Percentiles rank a stretch among this genome's conserved stretches.
Evolutionary conservation across 2,113 vertebrate genomes (phyloP).

Genomic region (Blennius ocellaris): DNA sequence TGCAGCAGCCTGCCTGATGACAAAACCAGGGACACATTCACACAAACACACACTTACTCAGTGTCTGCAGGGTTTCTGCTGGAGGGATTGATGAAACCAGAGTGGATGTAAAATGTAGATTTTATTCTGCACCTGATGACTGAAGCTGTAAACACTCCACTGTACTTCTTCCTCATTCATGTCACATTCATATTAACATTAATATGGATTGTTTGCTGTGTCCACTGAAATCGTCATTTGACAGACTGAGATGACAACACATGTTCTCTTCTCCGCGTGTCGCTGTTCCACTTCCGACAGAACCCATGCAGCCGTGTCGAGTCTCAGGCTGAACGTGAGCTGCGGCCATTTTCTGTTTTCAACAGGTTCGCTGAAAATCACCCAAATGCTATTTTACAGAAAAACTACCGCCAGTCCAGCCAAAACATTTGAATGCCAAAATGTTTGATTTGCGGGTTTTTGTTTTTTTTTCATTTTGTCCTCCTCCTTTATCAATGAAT

Average conservation of each 20-base stretch:
- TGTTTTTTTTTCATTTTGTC: slow-evolving; percentile 47
- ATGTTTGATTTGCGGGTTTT: slow-evolving; percentile 25
- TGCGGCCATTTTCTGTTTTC: too few species aligned
- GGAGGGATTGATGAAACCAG: slow-evolving; percentile 19
- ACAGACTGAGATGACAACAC: too few species aligned
- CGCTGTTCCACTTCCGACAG: too few species aligned
- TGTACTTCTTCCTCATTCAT: too few species aligned
- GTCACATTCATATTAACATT: too few species aligned
- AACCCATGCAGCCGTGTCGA: too few species aligned
- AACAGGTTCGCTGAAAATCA: slow-evolving; percentile 24
- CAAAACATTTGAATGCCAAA: slow-evolving; percentile 41
- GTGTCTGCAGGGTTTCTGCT: slow-evolving; percentile 10
- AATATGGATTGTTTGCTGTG: too few species aligned
- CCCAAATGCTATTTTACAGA: slow-evolving; percentile 34
- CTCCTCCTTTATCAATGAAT: slow-evolving; percentile 23
- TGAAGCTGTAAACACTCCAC: not conserved
- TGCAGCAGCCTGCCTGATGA: slow-evolving; percentile 11
- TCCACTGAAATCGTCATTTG: too few species aligned
- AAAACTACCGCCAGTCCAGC: slow-evolving; percentile 23
- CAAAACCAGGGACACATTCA: slow-evolving; percentile 10
- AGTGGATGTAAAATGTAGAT: slow-evolving; percentile 13
- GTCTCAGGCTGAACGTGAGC: too few species aligned
- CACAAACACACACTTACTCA: slow-evolving; percentile 5
- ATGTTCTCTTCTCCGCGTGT: too few species aligned
- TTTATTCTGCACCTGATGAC: slow-evolving; percentile 7